Percentiles rank a stretch among this genome's conserved stretches.
Conservation (phyloP, 1,140 invertebrate genomes). For the Anthonomus grandis region DNA sequence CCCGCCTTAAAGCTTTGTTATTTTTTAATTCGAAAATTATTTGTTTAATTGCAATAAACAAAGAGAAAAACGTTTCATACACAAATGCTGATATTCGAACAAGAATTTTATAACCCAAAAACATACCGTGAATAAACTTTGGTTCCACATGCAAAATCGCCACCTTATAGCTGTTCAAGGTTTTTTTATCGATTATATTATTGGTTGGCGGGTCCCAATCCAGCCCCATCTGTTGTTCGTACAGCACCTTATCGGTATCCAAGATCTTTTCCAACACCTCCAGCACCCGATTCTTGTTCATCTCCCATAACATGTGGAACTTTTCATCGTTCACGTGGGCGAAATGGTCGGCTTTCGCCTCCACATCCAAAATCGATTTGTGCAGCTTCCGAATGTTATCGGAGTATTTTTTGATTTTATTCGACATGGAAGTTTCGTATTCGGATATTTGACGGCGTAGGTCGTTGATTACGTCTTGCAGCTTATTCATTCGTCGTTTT, state of each 20-base stretch:
- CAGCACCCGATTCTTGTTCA: constrained; percentile 63
- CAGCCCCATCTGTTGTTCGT: constrained; percentile 67
- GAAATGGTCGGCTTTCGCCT: constrained; percentile 65
- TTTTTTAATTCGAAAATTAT: no score
- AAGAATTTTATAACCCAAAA: no score
- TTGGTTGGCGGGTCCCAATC: constrained; percentile 52
- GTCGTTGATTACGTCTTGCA: constrained; percentile 66
- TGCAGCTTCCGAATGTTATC: constrained; percentile 62
- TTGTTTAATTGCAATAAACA: no score
- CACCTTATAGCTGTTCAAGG: constrained; percentile 37
- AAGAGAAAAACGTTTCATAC: no score
- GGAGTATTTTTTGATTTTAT: constrained; percentile 42
- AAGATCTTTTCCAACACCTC: constrained; percentile 58
- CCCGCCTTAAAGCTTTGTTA: no score
- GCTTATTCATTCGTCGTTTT: constrained; percentile 75
- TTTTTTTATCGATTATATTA: constrained; percentile 23
- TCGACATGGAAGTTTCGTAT: constrained; percentile 55
- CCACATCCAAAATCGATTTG: constrained; percentile 61
- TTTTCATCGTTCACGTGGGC: constrained; percentile 58
- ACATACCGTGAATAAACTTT: constrained; percentile 17
- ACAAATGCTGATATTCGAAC: no score
- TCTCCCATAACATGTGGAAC: constrained; percentile 57
- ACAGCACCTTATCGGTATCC: constrained; percentile 61
- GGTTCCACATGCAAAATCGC: constrained; percentile 29
- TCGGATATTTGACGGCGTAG: constrained; percentile 61